A percentile compares a stretch with the other conserved stretches of the same genome.
phyloP scores from a whole-genome alignment of 1,140 invertebrate species.

The Pectinophora gossypiella region DNA sequence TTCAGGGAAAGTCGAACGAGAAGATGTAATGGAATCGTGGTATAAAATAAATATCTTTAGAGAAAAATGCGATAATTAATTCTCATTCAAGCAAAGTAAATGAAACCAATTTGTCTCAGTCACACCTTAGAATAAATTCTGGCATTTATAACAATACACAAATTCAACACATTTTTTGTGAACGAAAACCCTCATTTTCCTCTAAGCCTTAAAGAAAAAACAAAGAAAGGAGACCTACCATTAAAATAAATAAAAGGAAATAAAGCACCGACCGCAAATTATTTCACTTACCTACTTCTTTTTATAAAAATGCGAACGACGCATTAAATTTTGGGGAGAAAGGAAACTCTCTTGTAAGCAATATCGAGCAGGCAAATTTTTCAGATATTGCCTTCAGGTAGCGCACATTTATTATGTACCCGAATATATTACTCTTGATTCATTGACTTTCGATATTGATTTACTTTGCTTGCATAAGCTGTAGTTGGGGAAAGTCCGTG shows the following conservation, averaged over 20 bases:
- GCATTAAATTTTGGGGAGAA: constrained; percentile 75
- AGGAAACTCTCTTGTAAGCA: constrained; percentile 74
- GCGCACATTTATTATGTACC: constrained; percentile 75
- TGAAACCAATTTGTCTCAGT: constrained; percentile 43
- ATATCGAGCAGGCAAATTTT: constrained; percentile 75
- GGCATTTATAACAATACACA: constrained; percentile 50
- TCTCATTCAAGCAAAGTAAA: constrained; percentile 43
- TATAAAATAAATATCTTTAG: constrained; percentile 26
- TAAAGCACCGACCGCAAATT: constrained; percentile 70
- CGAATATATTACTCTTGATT: constrained; percentile 76
- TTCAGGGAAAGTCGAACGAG: background rate
- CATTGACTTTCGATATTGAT: constrained; percentile 75
- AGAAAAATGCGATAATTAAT: constrained; percentile 36
- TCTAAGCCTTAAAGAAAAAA: constrained; percentile 50
- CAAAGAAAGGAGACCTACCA: constrained; percentile 62
- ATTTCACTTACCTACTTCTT: constrained; percentile 74
- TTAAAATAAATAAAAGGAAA: constrained; percentile 75
- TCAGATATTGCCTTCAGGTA: constrained; percentile 75
- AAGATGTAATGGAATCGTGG: constrained; percentile 8
- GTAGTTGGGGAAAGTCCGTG: constrained; percentile 57
- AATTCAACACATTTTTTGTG: constrained; percentile 52
- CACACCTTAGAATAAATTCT: constrained; percentile 38
- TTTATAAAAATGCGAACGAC: constrained; percentile 74
- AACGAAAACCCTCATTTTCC: constrained; percentile 39
- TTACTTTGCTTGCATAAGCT: constrained; percentile 73